Evolutionary conservation across 2,797 vertebrate genomes (phyloP), one percentile per base, ranked within the genome.

Genomic region (Danio aesculapii): DNA sequence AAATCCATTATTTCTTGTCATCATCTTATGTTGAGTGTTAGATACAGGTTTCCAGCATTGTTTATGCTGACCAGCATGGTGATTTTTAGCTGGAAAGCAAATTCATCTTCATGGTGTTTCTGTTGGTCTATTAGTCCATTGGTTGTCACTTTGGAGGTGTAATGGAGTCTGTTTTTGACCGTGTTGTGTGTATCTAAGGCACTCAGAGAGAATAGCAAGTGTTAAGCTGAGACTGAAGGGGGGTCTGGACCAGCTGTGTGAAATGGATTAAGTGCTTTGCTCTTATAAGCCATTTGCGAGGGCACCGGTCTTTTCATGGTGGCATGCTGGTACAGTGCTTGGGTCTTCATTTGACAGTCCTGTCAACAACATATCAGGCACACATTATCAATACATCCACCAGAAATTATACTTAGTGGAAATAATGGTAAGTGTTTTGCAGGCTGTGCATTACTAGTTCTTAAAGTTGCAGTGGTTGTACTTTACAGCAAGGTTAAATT

Each of bases 181-280:
- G 8, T 41, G 6, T 16, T 73, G 55, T 79, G 72, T 80, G 55
- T 69, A 44, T 50, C 49, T 39, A 61, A 75, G 21, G 55, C 58
- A 77, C 19, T 1, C 58, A 52, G 55, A 76, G 63, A 85, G 66
- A 83, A 84, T 67, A 89, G 79, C 52, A 52, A 49, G 53, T 70
- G 58, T 66, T 85, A 82, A 81, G 64, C 64, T 66, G 74, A 77
- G 63, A 59, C 67, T 77, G 58, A 52, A 64, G 17, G 14, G 12
- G 11, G 19, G 43, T 70, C 9, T 47, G 30, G 58, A 68, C 62
- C 77, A 67, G 57, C 64, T 77, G 75, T 63, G 9, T 50, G 61
- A 30, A 13, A 58, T 59, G 85, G 85, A 86, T 89, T 88, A 81
- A 52, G 30, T 75, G 80, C 67, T 84, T 49, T 71, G 46, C 68